phyloP scores from a whole-genome alignment of 1,140 invertebrate species.

The Papilio aristodemus region DNA sequence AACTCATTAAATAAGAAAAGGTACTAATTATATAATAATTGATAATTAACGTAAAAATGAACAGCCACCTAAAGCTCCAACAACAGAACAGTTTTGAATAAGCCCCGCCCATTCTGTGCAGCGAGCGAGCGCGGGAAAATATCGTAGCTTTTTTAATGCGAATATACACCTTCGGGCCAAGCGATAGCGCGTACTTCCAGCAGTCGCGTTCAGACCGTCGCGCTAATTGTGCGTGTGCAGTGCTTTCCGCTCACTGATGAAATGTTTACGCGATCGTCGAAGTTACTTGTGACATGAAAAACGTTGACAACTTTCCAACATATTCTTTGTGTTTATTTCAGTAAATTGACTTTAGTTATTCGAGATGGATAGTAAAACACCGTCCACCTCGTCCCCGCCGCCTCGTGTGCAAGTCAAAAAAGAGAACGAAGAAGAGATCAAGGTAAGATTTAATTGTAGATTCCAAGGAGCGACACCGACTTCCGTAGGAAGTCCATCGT shows the following conservation, averaged over 20 bases:
- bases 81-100: slow-evolving; percentile 28
- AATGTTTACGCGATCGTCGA: slow-evolving; percentile 66
- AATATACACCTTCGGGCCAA: slow-evolving; percentile 32
- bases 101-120: slow-evolving; percentile 57
- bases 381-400: slow-evolving; percentile 56
- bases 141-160: slow-evolving; percentile 48
- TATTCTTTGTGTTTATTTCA: slow-evolving; percentile 42
- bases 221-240: slow-evolving; percentile 44
- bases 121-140: slow-evolving; percentile 53
- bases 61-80: slow-evolving; percentile 40
- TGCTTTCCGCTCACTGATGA: slow-evolving; percentile 19
- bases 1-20: too few species aligned
- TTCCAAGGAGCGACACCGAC: slow-evolving; percentile 57
- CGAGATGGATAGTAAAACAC: slow-evolving; percentile 67
- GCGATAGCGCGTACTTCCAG: slow-evolving; percentile 21
- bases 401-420: slow-evolving; percentile 74
- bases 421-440: slow-evolving; percentile 80
- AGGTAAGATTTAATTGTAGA: slow-evolving; percentile 65
- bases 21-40: not conserved
- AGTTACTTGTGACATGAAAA: slow-evolving; percentile 48
- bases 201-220: slow-evolving; percentile 60
- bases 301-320: slow-evolving; percentile 47
- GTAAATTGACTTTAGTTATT: slow-evolving; percentile 43
- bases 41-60: not conserved
- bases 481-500: slow-evolving; percentile 62